A percentile compares a stretch with the other conserved stretches of the same genome.
Evolutionary conservation across 2,888 invertebrate species (phyloP).

Genomic region (Odontocerum albicorne): DNA sequence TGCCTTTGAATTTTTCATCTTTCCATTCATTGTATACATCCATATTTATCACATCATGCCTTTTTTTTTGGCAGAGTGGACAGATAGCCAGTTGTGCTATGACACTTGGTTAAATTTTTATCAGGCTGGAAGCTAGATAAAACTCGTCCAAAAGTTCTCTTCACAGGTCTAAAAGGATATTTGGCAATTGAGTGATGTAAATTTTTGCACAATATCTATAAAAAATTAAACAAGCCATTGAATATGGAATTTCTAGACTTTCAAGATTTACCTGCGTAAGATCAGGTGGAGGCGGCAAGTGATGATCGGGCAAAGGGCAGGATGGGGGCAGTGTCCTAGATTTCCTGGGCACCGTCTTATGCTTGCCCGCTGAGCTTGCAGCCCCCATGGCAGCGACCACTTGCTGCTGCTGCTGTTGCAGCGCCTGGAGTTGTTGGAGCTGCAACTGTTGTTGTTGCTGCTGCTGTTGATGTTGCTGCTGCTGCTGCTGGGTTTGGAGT

Average conservation of each 20-base stretch:
- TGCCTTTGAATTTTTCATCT: no score
- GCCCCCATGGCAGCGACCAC: slow-evolving; percentile 38
- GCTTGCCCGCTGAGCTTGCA: slow-evolving; percentile 25
- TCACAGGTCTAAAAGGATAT: no score
- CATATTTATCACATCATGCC: no score
- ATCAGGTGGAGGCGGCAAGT: slow-evolving; percentile 56
- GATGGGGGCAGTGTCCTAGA: slow-evolving; percentile 49
- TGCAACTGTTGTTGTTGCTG: slow-evolving; percentile 41
- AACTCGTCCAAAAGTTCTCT: no score
- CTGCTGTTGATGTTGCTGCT: slow-evolving; percentile 42
- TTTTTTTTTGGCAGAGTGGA: no score
- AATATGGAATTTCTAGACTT: background rate
- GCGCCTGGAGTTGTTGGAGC: slow-evolving; percentile 21
- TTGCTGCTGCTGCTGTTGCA: slow-evolving; percentile 35
- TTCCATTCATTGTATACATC: no score
- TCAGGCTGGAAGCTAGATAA: no score
- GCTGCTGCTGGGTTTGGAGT: slow-evolving; percentile 33
- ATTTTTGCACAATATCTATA: slow-evolving; percentile 1
- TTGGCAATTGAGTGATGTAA: no score
- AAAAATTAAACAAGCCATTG: background rate
- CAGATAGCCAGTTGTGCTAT: no score
- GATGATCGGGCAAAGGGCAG: slow-evolving; percentile 49
- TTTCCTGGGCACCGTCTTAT: slow-evolving; percentile 40
- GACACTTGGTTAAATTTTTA: no score
- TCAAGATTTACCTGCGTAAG: slow-evolving; percentile 46